Base-by-base conservation (phyloP, 2,888 invertebrate genomes). In the Pyralis farinalis region DNA sequence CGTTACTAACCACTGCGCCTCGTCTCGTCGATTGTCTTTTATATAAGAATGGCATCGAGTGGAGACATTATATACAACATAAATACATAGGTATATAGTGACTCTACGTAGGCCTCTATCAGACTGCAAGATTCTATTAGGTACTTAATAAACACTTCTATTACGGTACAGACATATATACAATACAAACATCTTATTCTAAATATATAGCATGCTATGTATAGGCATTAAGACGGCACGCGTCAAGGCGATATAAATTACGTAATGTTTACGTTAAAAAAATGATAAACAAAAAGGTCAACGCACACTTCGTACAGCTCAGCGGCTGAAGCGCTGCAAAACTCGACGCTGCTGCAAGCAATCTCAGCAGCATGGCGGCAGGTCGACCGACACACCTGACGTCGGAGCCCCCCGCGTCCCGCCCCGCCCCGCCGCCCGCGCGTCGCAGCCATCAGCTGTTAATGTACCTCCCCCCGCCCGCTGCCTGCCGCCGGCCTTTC, bases 221-320 rank as follows among this genome's bases (percentile, higher is more conserved):
- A 22, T 35, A 37, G 34, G 40, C 36, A 37, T 39, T 43, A 37
- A 39, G 30, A 31, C 20, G 25, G 25, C 21, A 34, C 25, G 27
- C 12, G 30, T 37, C 37, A 37, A 37, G 30, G 22, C 11, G 12
- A 37, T 20, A 36, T 36, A 29, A 38, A 40, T 46, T 47, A 47
- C 53, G 60, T 67, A 68, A 68, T 71, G 67, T 69, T 68, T 68
- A 69, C 68, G 30, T 62, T 68, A 73, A 74, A 69, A 71, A 67
- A 64, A 66, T 49, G 59, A 83, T 83, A 84, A 84, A 85, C 84
- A 84, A 82, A 79, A 78, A 82, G 84, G 85, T 84, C 84, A 84
- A 82, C 66, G 84, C 69, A 76, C 81, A 73, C 61, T 43, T 46
- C 43, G 50, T 43, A 58, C 58, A 60, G 64, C 47, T 62, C 58